Evolutionary conservation across 2,797 vertebrate species (phyloP), one percentile per base, ranked within the genome.

Genomic region (Coranthus polyacanthus): DNA sequence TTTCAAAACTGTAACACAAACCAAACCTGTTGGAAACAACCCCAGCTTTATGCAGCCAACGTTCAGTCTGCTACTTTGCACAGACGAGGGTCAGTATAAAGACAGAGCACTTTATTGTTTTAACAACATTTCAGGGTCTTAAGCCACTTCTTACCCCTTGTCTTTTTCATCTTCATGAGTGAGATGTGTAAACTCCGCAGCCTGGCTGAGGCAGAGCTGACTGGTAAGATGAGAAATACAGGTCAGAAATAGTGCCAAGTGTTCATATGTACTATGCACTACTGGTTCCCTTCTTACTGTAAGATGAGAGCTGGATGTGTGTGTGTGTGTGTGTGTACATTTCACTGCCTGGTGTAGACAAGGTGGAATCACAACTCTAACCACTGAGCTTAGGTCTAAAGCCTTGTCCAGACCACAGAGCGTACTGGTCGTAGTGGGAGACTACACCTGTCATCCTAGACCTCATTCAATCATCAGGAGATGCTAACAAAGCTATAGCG

Each of bases 391-490:
- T 13, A 53, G 34, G 55, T 54, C 49, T 21, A 43, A 17, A 58
- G 74, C 54, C 60, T 45, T 24, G 29, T 82, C 81, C 78, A 86
- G 68, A 74, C 88, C 87, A 41, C 81, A 82, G 54, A 41, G 39
- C 24, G 13, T 13, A 62, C 51, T 26, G 66, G 53, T 57, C 32
- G 37, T 49, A 46, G 60, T 8, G 41, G 54, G 58, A 83, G 59
- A 81, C 54, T 64, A 67, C 82, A 88, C 81, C 85, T 84, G 87
- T 86, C 78, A 84, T 63, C 44, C 61, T 72, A 85, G 54, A 78
- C 62, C 52, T 59, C 22, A 38, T 75, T 78, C 61, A 79, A 68
- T 79, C 61, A 60, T 38, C 82, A 59, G 42, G 64, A 75, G 75
- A 82, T 68, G 61, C 52, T 37, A 79, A 66, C 55, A 72, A 68